Conservation (phyloP, 2,113 vertebrate genomes). For the Girardinichthys multiradiatus region DNA sequence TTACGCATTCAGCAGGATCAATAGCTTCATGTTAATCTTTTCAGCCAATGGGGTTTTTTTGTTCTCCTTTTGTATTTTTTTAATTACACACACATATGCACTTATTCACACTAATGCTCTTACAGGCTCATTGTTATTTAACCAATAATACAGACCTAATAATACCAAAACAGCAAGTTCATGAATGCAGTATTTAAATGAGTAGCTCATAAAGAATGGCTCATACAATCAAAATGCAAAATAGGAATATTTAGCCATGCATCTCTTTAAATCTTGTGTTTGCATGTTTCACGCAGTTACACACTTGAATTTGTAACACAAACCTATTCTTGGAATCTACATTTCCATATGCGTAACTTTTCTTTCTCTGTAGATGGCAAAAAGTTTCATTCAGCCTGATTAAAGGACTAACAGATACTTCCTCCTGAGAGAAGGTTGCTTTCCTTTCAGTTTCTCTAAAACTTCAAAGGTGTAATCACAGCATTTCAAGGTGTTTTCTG, state of each 20-base stretch:
- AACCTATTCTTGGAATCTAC: background rate
- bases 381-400: conserved; percentile 27
- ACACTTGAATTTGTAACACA: conserved; percentile 6
- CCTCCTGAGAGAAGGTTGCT: conserved; percentile 44
- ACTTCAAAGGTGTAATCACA: conserved; percentile 7
- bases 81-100: background rate
- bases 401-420: conserved; percentile 46
- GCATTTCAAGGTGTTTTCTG: background rate
- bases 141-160: conserved; percentile 13
- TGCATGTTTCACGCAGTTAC: background rate
- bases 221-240: conserved; percentile 2
- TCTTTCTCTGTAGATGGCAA: conserved; percentile 28
- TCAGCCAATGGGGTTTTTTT: conserved; percentile 1
- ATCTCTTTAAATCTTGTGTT: background rate
- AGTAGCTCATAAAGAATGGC: background rate
- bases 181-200: conserved; percentile 5
- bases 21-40: conserved; percentile 39
- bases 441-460: conserved; percentile 17
- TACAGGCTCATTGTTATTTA: conserved; percentile 15
- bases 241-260: background rate
- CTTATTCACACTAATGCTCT: background rate
- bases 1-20: conserved; percentile 32
- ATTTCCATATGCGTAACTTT: background rate
- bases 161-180: background rate
- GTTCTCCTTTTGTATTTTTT: conserved; percentile 1